Percentiles rank a stretch among this genome's conserved stretches.
Conservation (phyloP, 2,888 invertebrate genomes). For the Ectobius pallidus region DNA sequence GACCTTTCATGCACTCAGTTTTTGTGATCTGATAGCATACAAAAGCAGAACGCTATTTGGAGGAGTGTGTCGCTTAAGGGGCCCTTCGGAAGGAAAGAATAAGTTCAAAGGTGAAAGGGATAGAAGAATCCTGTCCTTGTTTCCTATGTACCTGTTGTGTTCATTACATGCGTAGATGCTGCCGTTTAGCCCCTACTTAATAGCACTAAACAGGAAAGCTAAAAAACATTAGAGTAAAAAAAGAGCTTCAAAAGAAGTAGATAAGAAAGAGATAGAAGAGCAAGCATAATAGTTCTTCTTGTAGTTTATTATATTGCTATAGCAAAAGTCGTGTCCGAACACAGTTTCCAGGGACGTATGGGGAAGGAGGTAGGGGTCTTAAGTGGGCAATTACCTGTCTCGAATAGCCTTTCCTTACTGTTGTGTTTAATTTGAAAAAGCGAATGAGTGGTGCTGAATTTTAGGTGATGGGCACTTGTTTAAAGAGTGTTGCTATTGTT, state of each 20-base stretch:
- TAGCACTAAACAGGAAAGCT: conserved; percentile 18
- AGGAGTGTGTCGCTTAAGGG: too few relatives aligned
- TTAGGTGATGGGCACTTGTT: conserved; percentile 25
- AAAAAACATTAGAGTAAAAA: too few relatives aligned
- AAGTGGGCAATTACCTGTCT: conserved; percentile 39
- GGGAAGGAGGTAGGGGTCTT: conserved; percentile 11
- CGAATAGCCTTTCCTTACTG: conserved; percentile 18
- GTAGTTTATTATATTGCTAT: conserved; percentile 37
- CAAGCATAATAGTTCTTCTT: conserved; percentile 23
- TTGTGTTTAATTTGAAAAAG: conserved; percentile 38
- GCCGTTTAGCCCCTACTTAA: conserved; percentile 23
- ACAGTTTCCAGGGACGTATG: conserved; percentile 21
- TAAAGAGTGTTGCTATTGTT: conserved; percentile 29
- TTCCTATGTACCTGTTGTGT: conserved; percentile 5
- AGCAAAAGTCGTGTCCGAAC: conserved; percentile 38
- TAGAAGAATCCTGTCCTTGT: conserved; percentile 2
- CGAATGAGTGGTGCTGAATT: conserved; percentile 12
- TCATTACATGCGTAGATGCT: conserved; percentile 23
- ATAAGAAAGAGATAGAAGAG: too few relatives aligned
- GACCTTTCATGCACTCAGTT: too few relatives aligned
- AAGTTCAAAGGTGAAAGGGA: background rate
- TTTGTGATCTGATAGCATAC: too few relatives aligned
- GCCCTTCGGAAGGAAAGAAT: too few relatives aligned
- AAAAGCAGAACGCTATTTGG: too few relatives aligned
- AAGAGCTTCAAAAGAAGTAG: too few relatives aligned